A percentile compares a stretch with the other conserved stretches of the same genome.
phyloP scores from a whole-genome alignment of 2,888 invertebrate species.

The Nebria brevicollis region DNA sequence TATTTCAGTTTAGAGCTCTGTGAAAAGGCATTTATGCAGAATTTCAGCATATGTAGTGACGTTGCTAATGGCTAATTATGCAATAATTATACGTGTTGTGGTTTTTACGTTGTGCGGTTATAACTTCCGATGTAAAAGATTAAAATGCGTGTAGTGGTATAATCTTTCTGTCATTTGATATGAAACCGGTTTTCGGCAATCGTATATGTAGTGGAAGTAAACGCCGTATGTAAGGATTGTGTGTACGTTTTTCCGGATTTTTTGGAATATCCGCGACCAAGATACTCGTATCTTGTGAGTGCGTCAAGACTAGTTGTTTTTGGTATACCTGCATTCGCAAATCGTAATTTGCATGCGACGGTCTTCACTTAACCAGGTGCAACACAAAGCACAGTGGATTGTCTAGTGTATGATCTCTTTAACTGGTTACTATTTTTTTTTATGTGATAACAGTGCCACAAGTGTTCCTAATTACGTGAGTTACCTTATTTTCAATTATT shows the following conservation, averaged over 20 bases:
- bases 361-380: not conserved
- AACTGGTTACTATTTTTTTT: not conserved
- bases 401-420: not conserved
- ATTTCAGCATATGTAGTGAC: not conserved
- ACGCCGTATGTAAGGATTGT: not conserved
- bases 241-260: not conserved
- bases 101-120: not conserved
- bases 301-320: not conserved
- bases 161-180: not conserved
- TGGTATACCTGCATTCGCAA: not conserved
- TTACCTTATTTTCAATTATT: not conserved
- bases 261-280: not conserved
- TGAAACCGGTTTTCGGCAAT: not conserved
- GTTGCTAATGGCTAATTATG: not conserved
- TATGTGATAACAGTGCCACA: not conserved
- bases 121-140: not conserved
- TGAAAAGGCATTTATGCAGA: no score
- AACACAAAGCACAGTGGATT: not conserved
- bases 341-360: not conserved
- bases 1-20: no score
- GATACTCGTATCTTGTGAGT: not conserved
- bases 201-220: not conserved
- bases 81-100: not conserved
- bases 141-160: not conserved
- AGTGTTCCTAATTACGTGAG: not conserved